Evolutionary conservation across 2,113 vertebrate species (phyloP).

Genomic region (Hirundichthys speculiger): DNA sequence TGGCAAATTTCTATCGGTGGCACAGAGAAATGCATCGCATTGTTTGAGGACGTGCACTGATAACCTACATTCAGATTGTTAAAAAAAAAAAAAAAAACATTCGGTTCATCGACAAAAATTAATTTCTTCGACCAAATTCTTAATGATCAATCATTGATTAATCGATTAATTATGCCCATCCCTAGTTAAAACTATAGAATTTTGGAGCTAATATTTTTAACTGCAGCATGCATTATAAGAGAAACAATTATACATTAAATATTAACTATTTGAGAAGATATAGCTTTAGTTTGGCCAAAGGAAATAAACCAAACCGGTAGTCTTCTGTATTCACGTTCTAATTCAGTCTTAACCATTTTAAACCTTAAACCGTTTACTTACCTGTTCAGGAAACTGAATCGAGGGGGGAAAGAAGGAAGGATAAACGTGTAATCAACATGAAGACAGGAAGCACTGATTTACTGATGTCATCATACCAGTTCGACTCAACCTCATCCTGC

Average conservation of each 20-base stretch:
- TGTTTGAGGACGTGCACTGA: no score
- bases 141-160: no score
- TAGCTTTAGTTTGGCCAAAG: slow-evolving; percentile 62
- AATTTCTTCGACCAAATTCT: no score
- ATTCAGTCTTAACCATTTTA: slow-evolving; percentile 37
- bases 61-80: no score
- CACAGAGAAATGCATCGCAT: no score
- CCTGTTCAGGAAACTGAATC: slow-evolving; percentile 52
- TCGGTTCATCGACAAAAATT: no score
- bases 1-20: no score
- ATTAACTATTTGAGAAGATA: slow-evolving; percentile 73
- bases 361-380: slow-evolving; percentile 62
- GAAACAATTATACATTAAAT: background rate
- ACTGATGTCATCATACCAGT: slow-evolving; percentile 34
- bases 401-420: background rate
- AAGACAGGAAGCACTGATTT: slow-evolving; percentile 45
- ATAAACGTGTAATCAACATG: background rate
- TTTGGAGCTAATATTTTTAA: slow-evolving; percentile 40
- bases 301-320: slow-evolving; percentile 49
- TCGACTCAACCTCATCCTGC: slow-evolving; percentile 32
- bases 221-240: slow-evolving; percentile 48
- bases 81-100: no score
- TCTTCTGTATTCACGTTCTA: slow-evolving; percentile 53
- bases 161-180: no score
- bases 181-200: no score